Base-by-base conservation (phyloP, 2,888 invertebrate genomes). In the Callimorpha dominula region DNA sequence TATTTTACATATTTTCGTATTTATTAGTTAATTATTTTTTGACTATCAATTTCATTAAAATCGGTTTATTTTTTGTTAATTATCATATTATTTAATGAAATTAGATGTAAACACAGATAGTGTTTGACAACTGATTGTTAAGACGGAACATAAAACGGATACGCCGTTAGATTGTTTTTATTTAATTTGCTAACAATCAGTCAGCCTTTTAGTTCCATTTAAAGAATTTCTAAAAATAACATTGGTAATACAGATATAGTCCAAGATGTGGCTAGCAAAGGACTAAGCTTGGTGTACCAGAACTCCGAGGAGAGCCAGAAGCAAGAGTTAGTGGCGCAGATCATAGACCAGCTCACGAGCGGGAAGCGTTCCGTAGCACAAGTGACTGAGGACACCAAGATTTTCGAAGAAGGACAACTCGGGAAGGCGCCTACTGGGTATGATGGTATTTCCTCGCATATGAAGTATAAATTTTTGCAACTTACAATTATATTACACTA, bases 241-340 rank as follows among this genome's bases (percentile, higher is more conserved):
- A 14, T 67, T 50, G 5, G 40, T 50, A 42, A 20, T 42, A 70
- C 89, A 99, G 99, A 99, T 87, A 97, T 99, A 83, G 98, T 99
- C 0, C 99, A 99, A 95, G 99, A 99, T 90, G 98, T 98, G 4
- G 98, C 99, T 1, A 98, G 98, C 17, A 98, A 99, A 90, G 99
- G 99, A 14, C 96, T 99, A 42, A 98, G 98, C 71, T 94, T 99
- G 4, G 98, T 99, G 11, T 99, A 99, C 88, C 97, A 98, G 84
- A 97, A 97, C 72, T 98, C 98, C 0, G 97, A 97, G 76, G 96
- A 97, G 70, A 96, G 96, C 77, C 97, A 97, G 84, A 97, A 97
- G 85, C 96, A 97, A 76, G 96, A 97, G 75, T 94, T 99, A 67
- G 97, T 99, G 5, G 96, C 97, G 12, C 97, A 97, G 74, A 96